Conservation (phyloP, 2,113 vertebrate genomes). For the Forbesichthys agassizii region DNA sequence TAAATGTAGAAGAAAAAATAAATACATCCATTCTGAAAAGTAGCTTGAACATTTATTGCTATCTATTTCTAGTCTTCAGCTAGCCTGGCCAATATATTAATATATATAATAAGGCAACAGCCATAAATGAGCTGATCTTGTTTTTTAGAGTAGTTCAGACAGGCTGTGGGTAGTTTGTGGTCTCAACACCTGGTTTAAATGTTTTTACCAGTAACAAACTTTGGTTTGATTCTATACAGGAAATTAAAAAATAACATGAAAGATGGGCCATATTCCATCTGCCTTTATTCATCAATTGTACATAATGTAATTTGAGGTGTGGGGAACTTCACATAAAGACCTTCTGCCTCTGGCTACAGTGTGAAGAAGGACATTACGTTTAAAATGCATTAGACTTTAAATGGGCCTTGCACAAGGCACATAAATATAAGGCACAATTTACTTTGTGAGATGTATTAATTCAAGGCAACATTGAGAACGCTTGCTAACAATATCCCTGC, state of each 20-base stretch:
- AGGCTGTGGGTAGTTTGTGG: constrained; percentile 17
- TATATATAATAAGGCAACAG: background rate
- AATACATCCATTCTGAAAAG: background rate
- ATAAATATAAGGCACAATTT: no score
- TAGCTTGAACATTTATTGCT: constrained; percentile 12
- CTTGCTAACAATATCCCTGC: no score
- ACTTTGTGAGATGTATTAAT: no score
- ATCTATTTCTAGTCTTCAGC: constrained; percentile 21
- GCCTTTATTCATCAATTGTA: constrained; percentile 19
- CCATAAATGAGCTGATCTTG: constrained; percentile 9
- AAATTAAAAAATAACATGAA: constrained; percentile 30
- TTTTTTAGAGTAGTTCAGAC: constrained; percentile 1
- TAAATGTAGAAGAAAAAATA: no score
- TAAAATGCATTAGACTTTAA: background rate
- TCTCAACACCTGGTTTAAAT: constrained; percentile 14
- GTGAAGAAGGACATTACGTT: background rate
- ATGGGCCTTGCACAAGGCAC: no score
- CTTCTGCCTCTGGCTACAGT: background rate
- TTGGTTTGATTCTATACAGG: constrained; percentile 8
- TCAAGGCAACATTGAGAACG: no score
- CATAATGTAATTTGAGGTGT: constrained; percentile 29
- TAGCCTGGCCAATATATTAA: constrained; percentile 10
- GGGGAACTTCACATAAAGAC: constrained; percentile 20
- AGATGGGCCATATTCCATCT: background rate
- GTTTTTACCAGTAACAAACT: constrained; percentile 16